Evolutionary conservation across 2,113 vertebrate genomes (phyloP).

Genomic region (Maccullochella peelii): DNA sequence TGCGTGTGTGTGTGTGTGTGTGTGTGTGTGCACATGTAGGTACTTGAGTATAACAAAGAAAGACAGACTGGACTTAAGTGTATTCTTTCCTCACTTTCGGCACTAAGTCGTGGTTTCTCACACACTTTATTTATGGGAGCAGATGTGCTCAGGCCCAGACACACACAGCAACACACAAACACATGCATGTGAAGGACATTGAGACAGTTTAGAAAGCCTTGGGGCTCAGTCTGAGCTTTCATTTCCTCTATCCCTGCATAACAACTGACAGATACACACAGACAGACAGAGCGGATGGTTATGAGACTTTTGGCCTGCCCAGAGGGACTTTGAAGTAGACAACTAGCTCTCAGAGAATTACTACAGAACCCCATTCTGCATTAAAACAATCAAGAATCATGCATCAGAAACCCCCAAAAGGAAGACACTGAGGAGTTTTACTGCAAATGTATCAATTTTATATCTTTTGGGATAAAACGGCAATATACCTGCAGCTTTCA

Average conservation of each 20-base stretch:
- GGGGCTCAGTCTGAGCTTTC: slow-evolving; percentile 82
- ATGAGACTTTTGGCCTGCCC: slow-evolving; percentile 69
- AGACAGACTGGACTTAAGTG: slow-evolving; percentile 13
- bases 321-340: slow-evolving; percentile 55
- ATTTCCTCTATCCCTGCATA: slow-evolving; percentile 83
- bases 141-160: slow-evolving; percentile 35
- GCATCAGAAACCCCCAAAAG: background rate
- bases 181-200: slow-evolving; percentile 69
- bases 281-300: slow-evolving; percentile 59
- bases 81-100: slow-evolving; percentile 19
- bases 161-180: slow-evolving; percentile 39
- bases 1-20: background rate
- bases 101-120: slow-evolving; percentile 47
- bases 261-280: slow-evolving; percentile 63
- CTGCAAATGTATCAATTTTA: slow-evolving; percentile 15
- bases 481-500: background rate
- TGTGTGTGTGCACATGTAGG: background rate
- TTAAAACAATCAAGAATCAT: slow-evolving; percentile 35
- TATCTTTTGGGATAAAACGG: background rate
- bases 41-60: background rate
- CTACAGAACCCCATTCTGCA: slow-evolving; percentile 8
- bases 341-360: slow-evolving; percentile 39
- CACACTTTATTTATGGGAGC: slow-evolving; percentile 43
- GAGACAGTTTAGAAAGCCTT: slow-evolving; percentile 79
- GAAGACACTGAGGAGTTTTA: slow-evolving; percentile 10